A percentile compares a stretch with the other conserved stretches of the same genome.
Conservation (phyloP, 1,140 invertebrate genomes). For the Caenorhabditis inopinata region DNA sequence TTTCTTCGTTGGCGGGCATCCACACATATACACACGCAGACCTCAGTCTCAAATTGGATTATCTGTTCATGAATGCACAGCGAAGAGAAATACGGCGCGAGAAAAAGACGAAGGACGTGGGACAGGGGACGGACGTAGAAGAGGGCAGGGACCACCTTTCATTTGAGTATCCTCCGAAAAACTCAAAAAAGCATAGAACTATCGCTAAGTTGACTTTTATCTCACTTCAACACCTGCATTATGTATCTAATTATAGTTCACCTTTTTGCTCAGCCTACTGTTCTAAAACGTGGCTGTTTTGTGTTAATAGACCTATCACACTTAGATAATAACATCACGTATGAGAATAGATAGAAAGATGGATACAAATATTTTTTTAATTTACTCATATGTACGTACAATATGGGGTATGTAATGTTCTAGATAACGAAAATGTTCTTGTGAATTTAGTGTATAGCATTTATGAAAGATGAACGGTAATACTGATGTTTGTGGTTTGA, state of each 20-base stretch:
- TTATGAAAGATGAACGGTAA: too few species aligned
- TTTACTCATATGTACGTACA: background rate
- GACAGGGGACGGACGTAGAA: background rate
- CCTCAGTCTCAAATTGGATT: slow-evolving; percentile 32
- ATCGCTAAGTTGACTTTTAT: slow-evolving; percentile 3
- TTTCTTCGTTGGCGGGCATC: slow-evolving; percentile 23
- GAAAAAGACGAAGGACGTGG: slow-evolving; percentile 17
- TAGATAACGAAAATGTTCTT: too few species aligned
- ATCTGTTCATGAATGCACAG: slow-evolving; percentile 32
- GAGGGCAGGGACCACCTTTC: slow-evolving; percentile 2
- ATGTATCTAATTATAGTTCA: background rate
- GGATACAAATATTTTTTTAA: background rate
- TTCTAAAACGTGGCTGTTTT: background rate
- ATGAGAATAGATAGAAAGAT: slow-evolving; percentile 18
- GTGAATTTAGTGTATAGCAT: too few species aligned
- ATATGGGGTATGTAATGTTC: too few species aligned
- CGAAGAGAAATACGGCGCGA: slow-evolving; percentile 7
- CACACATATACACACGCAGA: background rate
- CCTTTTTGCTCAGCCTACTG: background rate
- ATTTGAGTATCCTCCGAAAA: too few species aligned
- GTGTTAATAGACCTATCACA: slow-evolving; percentile 2
- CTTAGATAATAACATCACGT: background rate
- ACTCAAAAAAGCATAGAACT: too few species aligned
- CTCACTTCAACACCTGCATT: slow-evolving; percentile 16
- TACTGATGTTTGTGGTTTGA: too few species aligned